Evolutionary conservation across 2,888 invertebrate species (phyloP).

Genomic region (Tricholauxania praeusta): DNA sequence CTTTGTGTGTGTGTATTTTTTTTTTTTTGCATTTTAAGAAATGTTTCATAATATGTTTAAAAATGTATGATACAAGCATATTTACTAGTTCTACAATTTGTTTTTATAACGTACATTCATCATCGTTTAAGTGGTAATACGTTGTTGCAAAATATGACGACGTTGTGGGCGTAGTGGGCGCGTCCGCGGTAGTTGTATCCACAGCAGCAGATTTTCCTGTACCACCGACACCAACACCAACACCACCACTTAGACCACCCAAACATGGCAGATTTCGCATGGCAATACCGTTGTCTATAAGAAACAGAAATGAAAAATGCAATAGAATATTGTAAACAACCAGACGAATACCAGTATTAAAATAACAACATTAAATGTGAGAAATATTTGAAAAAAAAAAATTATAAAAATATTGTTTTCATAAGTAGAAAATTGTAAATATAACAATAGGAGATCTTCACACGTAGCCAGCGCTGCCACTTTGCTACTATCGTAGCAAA

Average conservation of each 20-base stretch:
- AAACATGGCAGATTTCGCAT: slow-evolving; percentile 67
- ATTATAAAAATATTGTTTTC: too few relatives aligned
- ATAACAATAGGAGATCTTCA: too few relatives aligned
- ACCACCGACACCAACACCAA: slow-evolving; percentile 48
- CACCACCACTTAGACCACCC: slow-evolving; percentile 54
- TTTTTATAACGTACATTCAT: slow-evolving; percentile 64
- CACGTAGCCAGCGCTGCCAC: too few relatives aligned
- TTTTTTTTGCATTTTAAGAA: too few relatives aligned
- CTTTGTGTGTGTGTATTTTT: too few relatives aligned
- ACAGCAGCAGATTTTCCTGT: slow-evolving; percentile 50
- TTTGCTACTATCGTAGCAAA: too few relatives aligned
- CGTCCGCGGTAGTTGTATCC: slow-evolving; percentile 59
- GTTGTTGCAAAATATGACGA: slow-evolving; percentile 67
- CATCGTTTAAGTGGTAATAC: slow-evolving; percentile 66
- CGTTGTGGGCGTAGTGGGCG: slow-evolving; percentile 57
- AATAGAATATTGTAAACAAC: slow-evolving; percentile 36
- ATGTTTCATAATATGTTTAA: too few relatives aligned
- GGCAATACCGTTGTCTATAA: slow-evolving; percentile 67
- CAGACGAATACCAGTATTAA: too few relatives aligned
- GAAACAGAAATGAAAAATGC: slow-evolving; percentile 51
- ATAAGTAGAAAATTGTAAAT: too few relatives aligned
- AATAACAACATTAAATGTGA: slow-evolving; percentile 8
- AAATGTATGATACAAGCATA: too few relatives aligned
- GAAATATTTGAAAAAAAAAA: not conserved
- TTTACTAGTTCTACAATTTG: too few relatives aligned